Base-by-base conservation (phyloP, 2,113 vertebrate genomes). In the Melozone crissalis region DNA sequence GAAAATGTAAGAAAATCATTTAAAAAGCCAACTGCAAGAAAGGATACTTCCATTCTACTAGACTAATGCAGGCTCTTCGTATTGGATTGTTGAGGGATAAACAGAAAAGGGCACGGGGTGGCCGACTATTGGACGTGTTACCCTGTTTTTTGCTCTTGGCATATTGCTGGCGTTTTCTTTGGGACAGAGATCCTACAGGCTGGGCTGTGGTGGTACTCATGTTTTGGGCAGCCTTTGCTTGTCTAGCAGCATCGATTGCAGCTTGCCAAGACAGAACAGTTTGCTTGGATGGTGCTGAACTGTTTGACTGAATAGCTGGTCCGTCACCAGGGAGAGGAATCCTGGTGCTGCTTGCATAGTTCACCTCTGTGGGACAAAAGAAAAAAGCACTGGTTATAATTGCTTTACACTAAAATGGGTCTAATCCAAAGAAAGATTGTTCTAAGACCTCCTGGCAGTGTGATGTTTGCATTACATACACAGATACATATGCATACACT, bases 41-140 rank as follows among this genome's bases (percentile, higher is more conserved):
- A 99, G 99, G 99, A 99, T 99, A 99, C 98, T 99, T 99, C 99
- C 99, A 99, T 98, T 99, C 99, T 98, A 99, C 99, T 96, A 99
- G 98, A 97, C 99, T 99, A 98, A 99, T 99, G 98, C 99, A 99
- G 98, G 99, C 99, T 98, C 99, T 99, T 97, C 99, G 98, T 98
- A 99, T 98, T 92, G 99, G 99, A 97, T 99, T 99, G 97, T 99
- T 99, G 96, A 99, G 99, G 74, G 98, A 99, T 96, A 99, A 98
- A 97, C 99, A 99, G 98, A 99, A 99, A 90, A 99, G 99, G 97
- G 99, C 99, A 44, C 99, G 98, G 76, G 98, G 98, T 61, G 99
- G 99, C 97, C 99, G 98, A 97, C 98, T 99, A 98, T 99, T 99
- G 79, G 98, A 98, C 1, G 98, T 99, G 84, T 99, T 98, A 98